These are phyloP conservation scores for Ifrita kowaldi DNA, from an alignment of 2,113 vertebrate genomes.

Conservation along the genomic window DNA sequence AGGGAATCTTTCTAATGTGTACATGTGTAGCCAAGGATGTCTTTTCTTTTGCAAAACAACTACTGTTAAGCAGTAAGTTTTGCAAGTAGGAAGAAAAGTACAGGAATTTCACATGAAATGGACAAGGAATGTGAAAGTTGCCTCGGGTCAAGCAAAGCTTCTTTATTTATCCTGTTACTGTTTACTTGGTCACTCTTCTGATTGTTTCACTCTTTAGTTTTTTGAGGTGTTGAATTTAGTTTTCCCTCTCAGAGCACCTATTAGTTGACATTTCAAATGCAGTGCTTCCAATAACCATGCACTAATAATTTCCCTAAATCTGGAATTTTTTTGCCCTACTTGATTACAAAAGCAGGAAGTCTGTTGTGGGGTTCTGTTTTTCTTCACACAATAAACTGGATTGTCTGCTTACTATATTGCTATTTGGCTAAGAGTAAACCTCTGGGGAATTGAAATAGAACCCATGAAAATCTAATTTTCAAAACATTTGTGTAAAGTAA, in stretches of 20 bases:
- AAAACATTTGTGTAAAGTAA: slow-evolving; percentile 72
- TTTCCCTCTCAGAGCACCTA: background rate
- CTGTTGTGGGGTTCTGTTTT: slow-evolving; percentile 76
- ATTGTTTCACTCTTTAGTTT: background rate
- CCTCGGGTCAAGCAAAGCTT: background rate
- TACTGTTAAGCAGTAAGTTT: background rate
- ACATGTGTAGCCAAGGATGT: background rate
- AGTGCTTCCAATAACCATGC: slow-evolving; percentile 54
- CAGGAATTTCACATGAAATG: background rate
- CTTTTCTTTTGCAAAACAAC: background rate
- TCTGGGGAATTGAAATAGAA: slow-evolving; percentile 70
- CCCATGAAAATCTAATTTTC: slow-evolving; percentile 72
- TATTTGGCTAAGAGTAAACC: slow-evolving; percentile 72
- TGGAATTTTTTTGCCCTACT: slow-evolving; percentile 3
- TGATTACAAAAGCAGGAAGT: slow-evolving; percentile 79
- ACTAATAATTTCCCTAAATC: slow-evolving; percentile 64
- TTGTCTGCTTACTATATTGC: slow-evolving; percentile 72
- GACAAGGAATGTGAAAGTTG: background rate
- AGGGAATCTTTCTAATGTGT: background rate
- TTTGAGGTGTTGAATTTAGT: background rate
- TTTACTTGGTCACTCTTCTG: background rate
- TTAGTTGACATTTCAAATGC: slow-evolving; percentile 47
- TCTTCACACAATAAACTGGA: slow-evolving; percentile 73
- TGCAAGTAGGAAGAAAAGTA: background rate
- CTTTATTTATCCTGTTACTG: background rate